Evolutionary conservation across 1,140 invertebrate species (phyloP).

Genomic region (Oscheius sp.): DNA sequence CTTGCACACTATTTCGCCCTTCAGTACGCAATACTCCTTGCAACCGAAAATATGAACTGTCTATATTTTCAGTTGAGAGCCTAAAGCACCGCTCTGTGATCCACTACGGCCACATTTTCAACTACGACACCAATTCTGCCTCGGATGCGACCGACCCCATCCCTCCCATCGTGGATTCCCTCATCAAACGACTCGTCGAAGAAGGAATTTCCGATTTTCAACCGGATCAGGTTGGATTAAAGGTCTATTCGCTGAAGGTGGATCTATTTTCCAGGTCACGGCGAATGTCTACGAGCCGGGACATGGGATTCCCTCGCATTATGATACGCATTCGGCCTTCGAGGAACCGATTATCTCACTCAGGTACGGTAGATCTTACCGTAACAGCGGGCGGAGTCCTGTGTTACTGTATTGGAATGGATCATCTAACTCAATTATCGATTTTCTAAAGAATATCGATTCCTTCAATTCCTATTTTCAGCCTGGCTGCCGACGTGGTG

Average conservation of each 20-base stretch:
- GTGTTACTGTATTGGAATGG: no score
- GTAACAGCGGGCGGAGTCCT: no score
- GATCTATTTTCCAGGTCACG: slow-evolving; percentile 67
- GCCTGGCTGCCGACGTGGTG: slow-evolving; percentile 28
- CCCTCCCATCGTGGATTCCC: slow-evolving; percentile 70
- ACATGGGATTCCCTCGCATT: slow-evolving; percentile 89
- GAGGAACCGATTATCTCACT: slow-evolving; percentile 63
- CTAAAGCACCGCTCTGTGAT: slow-evolving; percentile 83
- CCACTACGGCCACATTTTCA: slow-evolving; percentile 90
- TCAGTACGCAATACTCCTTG: not conserved
- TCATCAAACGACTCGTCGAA: slow-evolving; percentile 70
- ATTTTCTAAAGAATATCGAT: no score
- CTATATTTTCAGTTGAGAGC: slow-evolving; percentile 31
- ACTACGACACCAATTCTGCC: slow-evolving; percentile 83
- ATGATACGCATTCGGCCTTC: slow-evolving; percentile 90
- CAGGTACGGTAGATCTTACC: no score
- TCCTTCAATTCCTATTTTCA: no score
- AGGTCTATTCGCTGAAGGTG: not conserved
- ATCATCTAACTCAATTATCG: no score
- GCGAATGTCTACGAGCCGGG: slow-evolving; percentile 86
- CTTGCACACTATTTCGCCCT: no score
- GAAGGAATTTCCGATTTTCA: slow-evolving; percentile 61
- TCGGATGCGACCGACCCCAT: slow-evolving; percentile 71
- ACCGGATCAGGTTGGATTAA: slow-evolving; percentile 72
- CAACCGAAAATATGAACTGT: no score